phyloP scores from a whole-genome alignment of 2,113 vertebrate genomes.

The Notothenia rossii region DNA sequence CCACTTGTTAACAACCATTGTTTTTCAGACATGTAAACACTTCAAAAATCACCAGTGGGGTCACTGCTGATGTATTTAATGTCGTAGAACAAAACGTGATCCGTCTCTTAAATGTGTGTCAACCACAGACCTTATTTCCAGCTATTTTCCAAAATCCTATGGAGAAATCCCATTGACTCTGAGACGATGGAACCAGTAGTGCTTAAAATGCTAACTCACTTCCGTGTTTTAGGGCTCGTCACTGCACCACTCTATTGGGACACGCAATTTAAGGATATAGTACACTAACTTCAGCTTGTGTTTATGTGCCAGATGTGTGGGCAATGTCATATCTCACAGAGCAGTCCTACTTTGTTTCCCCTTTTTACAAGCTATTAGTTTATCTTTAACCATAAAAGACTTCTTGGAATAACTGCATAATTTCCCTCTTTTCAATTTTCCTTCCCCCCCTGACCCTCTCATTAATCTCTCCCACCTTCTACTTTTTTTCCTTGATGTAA shows the following conservation, averaged over 20 bases:
- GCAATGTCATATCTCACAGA: neutral
- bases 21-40: no score
- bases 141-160: no score
- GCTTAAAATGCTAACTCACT: no score
- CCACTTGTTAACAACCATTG: no score
- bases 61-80: no score
- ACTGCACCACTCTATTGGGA: neutral
- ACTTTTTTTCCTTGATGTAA: neutral
- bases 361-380: constrained; percentile 1
- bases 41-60: no score
- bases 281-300: neutral
- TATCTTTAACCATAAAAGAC: constrained; percentile 1
- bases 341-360: neutral
- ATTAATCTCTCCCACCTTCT: neutral
- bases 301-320: neutral
- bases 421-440: neutral
- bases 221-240: no score
- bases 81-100: no score
- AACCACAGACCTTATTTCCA: no score
- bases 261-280: neutral
- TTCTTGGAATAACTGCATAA: neutral
- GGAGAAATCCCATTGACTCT: no score
- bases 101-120: no score
- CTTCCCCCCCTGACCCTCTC: neutral
- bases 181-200: no score